Evolutionary conservation across 2,797 vertebrate genomes (phyloP).

Genomic region (Spinibarbus caldwelli): DNA sequence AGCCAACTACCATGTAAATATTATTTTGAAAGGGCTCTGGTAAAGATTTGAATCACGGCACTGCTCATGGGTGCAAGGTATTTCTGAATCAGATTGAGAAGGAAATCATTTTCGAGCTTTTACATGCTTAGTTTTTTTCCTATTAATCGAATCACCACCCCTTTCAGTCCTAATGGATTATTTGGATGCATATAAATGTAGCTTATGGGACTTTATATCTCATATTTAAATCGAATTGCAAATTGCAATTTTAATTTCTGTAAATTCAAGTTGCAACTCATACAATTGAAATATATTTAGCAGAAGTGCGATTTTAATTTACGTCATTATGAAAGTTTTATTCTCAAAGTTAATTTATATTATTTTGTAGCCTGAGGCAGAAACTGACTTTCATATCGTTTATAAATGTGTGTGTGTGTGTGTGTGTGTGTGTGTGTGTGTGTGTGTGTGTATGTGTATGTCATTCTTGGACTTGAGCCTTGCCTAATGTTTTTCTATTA

Average conservation of each 20-base stretch:
- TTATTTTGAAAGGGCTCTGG: background rate
- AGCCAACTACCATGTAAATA: background rate
- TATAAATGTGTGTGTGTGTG: too few relatives aligned
- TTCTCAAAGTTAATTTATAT: background rate
- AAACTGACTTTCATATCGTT: background rate
- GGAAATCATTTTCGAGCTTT: background rate
- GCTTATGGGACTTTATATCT: background rate
- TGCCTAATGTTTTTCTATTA: conserved; percentile 43
- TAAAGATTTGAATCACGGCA: background rate
- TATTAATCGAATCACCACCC: background rate
- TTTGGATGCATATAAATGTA: background rate
- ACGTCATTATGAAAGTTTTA: background rate
- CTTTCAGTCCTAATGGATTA: background rate
- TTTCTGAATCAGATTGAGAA: background rate
- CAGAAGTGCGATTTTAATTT: background rate
- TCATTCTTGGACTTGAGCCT: conserved; percentile 17
- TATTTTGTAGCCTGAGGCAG: background rate
- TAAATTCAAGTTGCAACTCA: background rate
- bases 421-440: too few relatives aligned
- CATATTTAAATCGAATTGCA: background rate
- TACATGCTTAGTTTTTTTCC: background rate
- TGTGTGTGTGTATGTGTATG: background rate
- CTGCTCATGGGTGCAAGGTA: too few relatives aligned
- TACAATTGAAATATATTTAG: background rate
- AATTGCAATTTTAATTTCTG: background rate